Evolutionary conservation across 23 tunicate species (phyloP).

Genomic region (Aplidium turbinatum): DNA sequence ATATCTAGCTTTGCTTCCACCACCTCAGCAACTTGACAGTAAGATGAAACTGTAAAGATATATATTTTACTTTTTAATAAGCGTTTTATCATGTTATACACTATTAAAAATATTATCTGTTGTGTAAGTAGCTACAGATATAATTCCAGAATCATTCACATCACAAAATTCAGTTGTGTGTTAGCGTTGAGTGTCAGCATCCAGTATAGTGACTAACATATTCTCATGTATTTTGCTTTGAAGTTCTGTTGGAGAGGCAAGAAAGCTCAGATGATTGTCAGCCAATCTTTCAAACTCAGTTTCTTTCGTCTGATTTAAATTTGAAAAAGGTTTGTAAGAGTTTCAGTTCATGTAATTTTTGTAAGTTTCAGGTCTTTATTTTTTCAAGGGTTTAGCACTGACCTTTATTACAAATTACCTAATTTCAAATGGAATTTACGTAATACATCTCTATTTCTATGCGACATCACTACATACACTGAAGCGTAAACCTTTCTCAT

Average conservation of each 20-base stretch:
- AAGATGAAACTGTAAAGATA: constrained; percentile 1
- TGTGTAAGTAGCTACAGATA: too few relatives aligned
- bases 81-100: not conserved
- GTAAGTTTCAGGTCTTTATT: too few relatives aligned
- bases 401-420: not conserved
- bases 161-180: too few relatives aligned
- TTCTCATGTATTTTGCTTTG: not conserved
- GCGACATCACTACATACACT: too few relatives aligned
- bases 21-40: constrained; percentile 65
- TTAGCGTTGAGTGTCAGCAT: too few relatives aligned
- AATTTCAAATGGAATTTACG: too few relatives aligned
- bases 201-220: too few relatives aligned
- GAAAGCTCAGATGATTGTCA: constrained; percentile 32
- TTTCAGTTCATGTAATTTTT: too few relatives aligned
- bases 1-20: constrained; percentile 73
- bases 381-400: too few relatives aligned
- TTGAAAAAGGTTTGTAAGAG: too few relatives aligned
- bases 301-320: constrained; percentile 10
- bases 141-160: too few relatives aligned
- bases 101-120: not conserved
- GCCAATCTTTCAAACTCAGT: constrained; percentile 77
- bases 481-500: not conserved
- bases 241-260: constrained; percentile 34
- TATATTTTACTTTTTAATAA: not conserved
- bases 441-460: too few relatives aligned